phyloP scores from a whole-genome alignment of 2,113 vertebrate genomes.

The Sceloporus undulatus region DNA sequence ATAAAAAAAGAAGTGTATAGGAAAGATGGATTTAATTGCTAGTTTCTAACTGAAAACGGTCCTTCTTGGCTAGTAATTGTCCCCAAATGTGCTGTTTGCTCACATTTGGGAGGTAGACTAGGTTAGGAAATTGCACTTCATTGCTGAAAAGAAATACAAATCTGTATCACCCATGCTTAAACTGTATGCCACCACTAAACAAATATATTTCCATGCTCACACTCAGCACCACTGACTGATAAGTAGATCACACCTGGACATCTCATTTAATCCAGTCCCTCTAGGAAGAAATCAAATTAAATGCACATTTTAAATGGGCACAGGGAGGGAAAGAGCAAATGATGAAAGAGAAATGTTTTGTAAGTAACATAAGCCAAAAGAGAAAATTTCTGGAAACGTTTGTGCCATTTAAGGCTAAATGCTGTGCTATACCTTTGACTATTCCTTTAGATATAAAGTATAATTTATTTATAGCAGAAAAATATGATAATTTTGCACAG shows the following conservation, averaged over 20 bases:
- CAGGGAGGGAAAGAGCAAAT: background rate
- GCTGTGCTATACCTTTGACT: background rate
- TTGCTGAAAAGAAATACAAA: background rate
- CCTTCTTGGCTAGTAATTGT: too few species aligned
- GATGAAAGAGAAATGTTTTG: background rate
- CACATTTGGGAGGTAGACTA: too few species aligned
- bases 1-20: too few species aligned
- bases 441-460: constrained; percentile 38
- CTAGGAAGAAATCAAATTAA: background rate
- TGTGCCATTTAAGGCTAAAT: background rate
- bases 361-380: background rate
- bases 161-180: background rate
- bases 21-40: too few species aligned
- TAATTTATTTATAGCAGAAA: constrained; percentile 22
- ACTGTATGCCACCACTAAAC: too few species aligned
- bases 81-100: too few species aligned
- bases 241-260: background rate
- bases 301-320: background rate
- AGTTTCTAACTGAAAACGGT: too few species aligned
- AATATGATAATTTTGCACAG: background rate
- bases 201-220: too few species aligned
- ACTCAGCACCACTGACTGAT: too few species aligned
- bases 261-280: background rate
- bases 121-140: background rate
- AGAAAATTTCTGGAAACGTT: background rate